phyloP scores from a whole-genome alignment of 2,888 invertebrate genomes.

The Diabrotica balteata region DNA sequence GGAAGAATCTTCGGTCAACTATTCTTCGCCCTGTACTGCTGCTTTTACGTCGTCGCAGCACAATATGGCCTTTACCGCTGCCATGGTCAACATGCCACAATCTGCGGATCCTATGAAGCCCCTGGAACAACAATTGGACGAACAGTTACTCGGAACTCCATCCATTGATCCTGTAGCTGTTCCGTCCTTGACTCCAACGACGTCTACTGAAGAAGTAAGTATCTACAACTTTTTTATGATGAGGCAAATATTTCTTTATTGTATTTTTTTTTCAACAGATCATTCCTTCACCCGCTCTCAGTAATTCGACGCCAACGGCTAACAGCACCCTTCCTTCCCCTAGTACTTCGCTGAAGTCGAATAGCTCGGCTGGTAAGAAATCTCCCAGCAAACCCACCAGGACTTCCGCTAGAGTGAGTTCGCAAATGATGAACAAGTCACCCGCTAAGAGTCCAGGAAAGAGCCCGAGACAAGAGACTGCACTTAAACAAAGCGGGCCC shows the following conservation, averaged over 20 bases:
- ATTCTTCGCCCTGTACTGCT: conserved; percentile 70
- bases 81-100: conserved; percentile 75
- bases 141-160: conserved; percentile 31
- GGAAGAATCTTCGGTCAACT: conserved; percentile 62
- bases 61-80: conserved; percentile 81
- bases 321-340: conserved; percentile 57
- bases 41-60: conserved; percentile 84
- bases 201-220: conserved; percentile 38
- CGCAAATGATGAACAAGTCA: conserved; percentile 70
- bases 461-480: conserved; percentile 65
- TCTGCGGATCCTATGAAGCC: conserved; percentile 28
- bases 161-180: conserved; percentile 24
- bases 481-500: conserved; percentile 52
- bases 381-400: conserved; percentile 67
- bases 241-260: background rate
- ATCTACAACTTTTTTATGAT: background rate
- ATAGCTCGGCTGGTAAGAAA: conserved; percentile 62
- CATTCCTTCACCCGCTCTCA: conserved; percentile 46
- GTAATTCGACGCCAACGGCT: conserved; percentile 48
- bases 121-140: conserved; percentile 36
- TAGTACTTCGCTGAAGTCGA: conserved; percentile 56
- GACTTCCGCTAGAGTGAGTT: conserved; percentile 69
- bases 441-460: conserved; percentile 62
- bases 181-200: conserved; percentile 25
- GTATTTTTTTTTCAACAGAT: conserved; percentile 21